phyloP scores from a whole-genome alignment of 1,140 invertebrate genomes.

The Catajapyx aquilonaris region DNA sequence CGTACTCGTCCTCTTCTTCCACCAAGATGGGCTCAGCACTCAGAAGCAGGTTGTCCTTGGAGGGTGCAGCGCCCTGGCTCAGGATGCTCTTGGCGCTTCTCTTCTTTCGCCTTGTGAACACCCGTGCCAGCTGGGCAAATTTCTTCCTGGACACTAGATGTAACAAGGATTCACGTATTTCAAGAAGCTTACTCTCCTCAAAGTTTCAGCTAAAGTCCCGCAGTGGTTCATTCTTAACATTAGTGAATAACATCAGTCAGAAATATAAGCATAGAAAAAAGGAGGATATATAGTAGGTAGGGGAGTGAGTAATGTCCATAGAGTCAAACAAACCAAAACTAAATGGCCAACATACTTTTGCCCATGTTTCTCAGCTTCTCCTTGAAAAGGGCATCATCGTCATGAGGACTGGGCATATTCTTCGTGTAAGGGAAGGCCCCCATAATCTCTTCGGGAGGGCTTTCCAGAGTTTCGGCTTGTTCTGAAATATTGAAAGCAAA shows the following conservation, averaged over 20 bases:
- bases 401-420: constrained; percentile 23
- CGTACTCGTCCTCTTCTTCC: constrained; percentile 35
- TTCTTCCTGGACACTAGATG: constrained; percentile 49
- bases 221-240: no score
- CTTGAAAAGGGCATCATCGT: constrained; percentile 55
- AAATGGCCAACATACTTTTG: constrained; percentile 32
- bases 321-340: no score
- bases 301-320: no score
- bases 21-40: constrained; percentile 31
- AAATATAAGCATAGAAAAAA: no score
- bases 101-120: constrained; percentile 51
- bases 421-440: constrained; percentile 21
- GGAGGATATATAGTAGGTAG: no score
- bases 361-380: constrained; percentile 73
- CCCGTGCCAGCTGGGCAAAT: constrained; percentile 54
- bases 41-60: constrained; percentile 19
- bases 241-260: no score
- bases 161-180: no score
- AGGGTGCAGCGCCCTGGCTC: constrained; percentile 21
- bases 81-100: constrained; percentile 27
- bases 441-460: constrained; percentile 15
- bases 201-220: no score
- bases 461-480: constrained; percentile 17
- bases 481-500: no score
- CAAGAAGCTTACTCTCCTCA: no score